Evolutionary conservation across 2,113 vertebrate species (phyloP).

Genomic region (Percina caprodes): DNA sequence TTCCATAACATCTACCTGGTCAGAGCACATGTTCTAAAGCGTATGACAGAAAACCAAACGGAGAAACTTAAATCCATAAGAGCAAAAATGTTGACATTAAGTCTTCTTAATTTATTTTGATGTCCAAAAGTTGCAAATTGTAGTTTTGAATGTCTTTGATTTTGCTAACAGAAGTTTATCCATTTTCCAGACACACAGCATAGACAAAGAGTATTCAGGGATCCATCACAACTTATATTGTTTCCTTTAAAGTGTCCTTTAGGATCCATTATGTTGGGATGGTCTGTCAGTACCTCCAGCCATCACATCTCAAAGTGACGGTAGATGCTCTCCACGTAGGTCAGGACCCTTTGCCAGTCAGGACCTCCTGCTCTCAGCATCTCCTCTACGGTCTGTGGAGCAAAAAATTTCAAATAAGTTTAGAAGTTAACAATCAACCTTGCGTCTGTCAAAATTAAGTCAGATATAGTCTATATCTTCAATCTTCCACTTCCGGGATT

Average conservation of each 20-base stretch:
- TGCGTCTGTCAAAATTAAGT: not conserved
- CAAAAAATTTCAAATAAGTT: not conserved
- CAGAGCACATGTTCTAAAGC: not conserved
- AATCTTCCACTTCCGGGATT: too few species aligned
- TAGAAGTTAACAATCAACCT: not conserved
- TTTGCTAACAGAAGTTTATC: not conserved
- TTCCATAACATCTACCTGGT: not conserved
- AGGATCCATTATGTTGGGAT: not conserved
- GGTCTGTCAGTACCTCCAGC: constrained; percentile 23
- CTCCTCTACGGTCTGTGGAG: constrained; percentile 82
- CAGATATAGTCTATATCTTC: too few species aligned
- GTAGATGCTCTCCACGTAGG: constrained; percentile 86
- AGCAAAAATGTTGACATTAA: not conserved
- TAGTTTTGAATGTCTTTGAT: constrained; percentile 2
- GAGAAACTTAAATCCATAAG: not conserved
- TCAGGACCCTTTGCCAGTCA: constrained; percentile 87
- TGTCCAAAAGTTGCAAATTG: not conserved
- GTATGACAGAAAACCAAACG: not conserved
- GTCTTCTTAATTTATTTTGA: not conserved
- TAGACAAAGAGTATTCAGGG: not conserved
- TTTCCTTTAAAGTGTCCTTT: constrained; percentile 4
- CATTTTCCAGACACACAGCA: constrained; percentile 5
- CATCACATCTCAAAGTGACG: constrained; percentile 86
- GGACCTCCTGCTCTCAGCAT: constrained; percentile 84
- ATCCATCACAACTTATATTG: not conserved